phyloP scores from a whole-genome alignment of 1,140 invertebrate genomes.

The Chlorops oryzae region DNA sequence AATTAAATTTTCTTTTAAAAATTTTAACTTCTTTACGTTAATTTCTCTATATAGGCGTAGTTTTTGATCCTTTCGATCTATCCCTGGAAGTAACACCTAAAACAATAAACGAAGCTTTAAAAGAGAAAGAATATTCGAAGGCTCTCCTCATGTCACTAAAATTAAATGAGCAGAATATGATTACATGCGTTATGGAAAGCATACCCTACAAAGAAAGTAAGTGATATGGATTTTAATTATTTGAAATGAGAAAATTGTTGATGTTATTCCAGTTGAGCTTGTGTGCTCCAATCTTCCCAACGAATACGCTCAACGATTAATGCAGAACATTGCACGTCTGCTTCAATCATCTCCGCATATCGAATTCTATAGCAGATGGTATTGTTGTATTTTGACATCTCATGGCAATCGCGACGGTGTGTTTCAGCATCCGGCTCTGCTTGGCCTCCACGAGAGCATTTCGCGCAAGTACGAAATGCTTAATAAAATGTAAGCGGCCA shows the following conservation, averaged over 20 bases:
- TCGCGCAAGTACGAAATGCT: conserved; percentile 74
- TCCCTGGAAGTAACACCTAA: conserved; percentile 75
- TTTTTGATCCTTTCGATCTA: conserved; percentile 78
- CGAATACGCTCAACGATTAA: conserved; percentile 68
- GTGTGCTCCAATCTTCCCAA: conserved; percentile 63
- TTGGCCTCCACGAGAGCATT: conserved; percentile 74
- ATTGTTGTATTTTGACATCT: conserved; percentile 58
- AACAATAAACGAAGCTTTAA: conserved; percentile 59
- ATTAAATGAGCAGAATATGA: conserved; percentile 75
- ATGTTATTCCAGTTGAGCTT: conserved; percentile 63
- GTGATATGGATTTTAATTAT: conserved; percentile 44
- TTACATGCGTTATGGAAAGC: conserved; percentile 77
- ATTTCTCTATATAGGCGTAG: conserved; percentile 26
- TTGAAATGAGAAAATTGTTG: background rate
- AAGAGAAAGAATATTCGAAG: conserved; percentile 58
- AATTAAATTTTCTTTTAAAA: background rate
- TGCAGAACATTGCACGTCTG: conserved; percentile 62
- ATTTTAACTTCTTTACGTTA: background rate
- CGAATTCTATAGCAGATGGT: conserved; percentile 84
- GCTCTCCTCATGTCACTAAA: conserved; percentile 81
- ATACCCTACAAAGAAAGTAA: conserved; percentile 71
- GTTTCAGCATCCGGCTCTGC: conserved; percentile 57
- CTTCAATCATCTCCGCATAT: conserved; percentile 74
- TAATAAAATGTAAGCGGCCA: conserved; percentile 83
- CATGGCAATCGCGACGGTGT: conserved; percentile 52